Evolutionary conservation across 2,888 invertebrate genomes (phyloP), one percentile per base, ranked within the genome.

Genomic region (Mythimna vitellina): DNA sequence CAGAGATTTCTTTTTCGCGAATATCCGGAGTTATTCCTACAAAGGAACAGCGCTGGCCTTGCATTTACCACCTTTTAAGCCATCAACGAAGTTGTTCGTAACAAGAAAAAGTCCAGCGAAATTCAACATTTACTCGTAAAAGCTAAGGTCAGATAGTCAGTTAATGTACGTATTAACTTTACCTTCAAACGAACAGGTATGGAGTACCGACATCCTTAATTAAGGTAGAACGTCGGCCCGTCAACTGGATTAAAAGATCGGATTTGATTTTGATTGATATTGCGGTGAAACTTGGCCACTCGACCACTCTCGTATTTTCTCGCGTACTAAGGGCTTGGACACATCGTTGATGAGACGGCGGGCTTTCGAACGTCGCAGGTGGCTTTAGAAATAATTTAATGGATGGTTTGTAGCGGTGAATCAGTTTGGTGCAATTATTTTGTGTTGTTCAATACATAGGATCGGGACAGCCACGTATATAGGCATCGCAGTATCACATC

Each of bases 201-300:
- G 78, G 82, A 87, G 84, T 84, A 89, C 87, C 88, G 89, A 89
- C 89, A 90, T 91, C 90, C 90, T 92, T 93, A 93, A 95, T 94
- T 93, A 93, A 93, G 85, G 91, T 86, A 88, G 88, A 89, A 88
- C 88, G 89, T 90, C 89, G 87, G 85, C 84, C 88, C 84, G 89
- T 89, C 90, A 84, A 80, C 76, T 86, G 92, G 91, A 92, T 93
- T 93, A 93, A 90, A 92, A 92, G 86, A 91, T 91, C 87, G 84
- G 90, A 92, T 93, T 90, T 92, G 92, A 94, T 93, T 91, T 93
- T 94, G 94, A 95, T 94, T 93, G 93, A 94, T 94, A 90, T 88
- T 89, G 88, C 88, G 89, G 92, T 89, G 91, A 91, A 90, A 91
- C 88, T 74, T 76, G 85, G 89, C 88, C 90, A 89, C 71, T 70